A percentile compares a stretch with the other conserved stretches of the same genome.
Evolutionary conservation across 1,140 invertebrate genomes (phyloP).

Genomic region (Limonius californicus): DNA sequence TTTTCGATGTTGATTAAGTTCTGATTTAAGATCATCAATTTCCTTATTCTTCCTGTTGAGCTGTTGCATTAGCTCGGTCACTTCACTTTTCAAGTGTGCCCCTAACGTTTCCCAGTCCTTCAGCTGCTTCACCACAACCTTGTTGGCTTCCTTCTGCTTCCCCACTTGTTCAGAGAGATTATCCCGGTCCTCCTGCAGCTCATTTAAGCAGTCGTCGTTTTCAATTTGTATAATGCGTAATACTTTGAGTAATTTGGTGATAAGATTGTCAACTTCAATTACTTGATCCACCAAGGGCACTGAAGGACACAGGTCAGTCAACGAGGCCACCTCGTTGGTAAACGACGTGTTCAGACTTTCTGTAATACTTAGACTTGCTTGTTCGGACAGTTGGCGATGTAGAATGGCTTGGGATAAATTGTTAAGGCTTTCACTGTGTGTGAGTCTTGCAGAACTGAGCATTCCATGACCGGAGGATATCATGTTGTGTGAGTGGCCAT

Average conservation of each 20-base stretch:
- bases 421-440: constrained; percentile 58
- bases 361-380: constrained; percentile 32
- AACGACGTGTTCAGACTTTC: constrained; percentile 38
- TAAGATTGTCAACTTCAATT: constrained; percentile 69
- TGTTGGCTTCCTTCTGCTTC: constrained; percentile 44
- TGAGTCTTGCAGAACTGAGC: constrained; percentile 38
- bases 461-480: constrained; percentile 54
- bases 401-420: constrained; percentile 63
- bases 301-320: constrained; percentile 37
- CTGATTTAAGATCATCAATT: constrained; percentile 49
- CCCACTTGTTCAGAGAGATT: constrained; percentile 37
- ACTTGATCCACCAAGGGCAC: constrained; percentile 65
- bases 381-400: constrained; percentile 56
- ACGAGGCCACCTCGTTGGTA: constrained; percentile 47
- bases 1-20: constrained; percentile 51
- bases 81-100: constrained; percentile 51
- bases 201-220: constrained; percentile 61
- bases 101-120: constrained; percentile 54
- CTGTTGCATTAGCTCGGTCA: constrained; percentile 52
- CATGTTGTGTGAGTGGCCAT: constrained; percentile 66
- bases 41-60: constrained; percentile 51
- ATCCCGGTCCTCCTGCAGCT: constrained; percentile 56
- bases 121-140: constrained; percentile 49
- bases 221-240: constrained; percentile 67
- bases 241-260: constrained; percentile 70